Evolutionary conservation across 2,888 invertebrate species (phyloP), one percentile per base, ranked within the genome.

Genomic region (Hydrotaea cyrtoneurina): DNA sequence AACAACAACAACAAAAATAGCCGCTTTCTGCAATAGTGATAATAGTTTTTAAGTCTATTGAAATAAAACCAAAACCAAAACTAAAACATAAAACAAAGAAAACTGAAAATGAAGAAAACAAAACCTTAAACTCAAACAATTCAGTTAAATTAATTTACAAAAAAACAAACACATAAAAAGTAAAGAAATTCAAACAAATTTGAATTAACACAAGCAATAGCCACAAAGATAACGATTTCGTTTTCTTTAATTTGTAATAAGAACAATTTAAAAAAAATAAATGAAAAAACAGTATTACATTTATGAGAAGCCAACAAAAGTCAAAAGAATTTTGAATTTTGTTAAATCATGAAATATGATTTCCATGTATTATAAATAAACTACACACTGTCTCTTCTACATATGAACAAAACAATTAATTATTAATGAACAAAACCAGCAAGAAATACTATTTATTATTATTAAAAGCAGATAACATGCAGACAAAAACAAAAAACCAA

Each of bases 1-100:
- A 80, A 75, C 31, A 31, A 31, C 31, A 31, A 31, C 31, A 82
- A 82, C 75, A 83, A 86, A 86, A 79, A 87, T 86, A 83, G 87
- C 88, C 80, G 87, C 86, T 86, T 92, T 91, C 92, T 92, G 91
- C 92, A 92, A 92, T 92, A 92, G 92, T 92, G 92, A 92, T 92
- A 92, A 92, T 92, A 92, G 92, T 91, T 92, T 91, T 89, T 91
- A 91, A 91, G 91, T 89, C 86, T 82, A 83, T 81, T 86, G 82
- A 86, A 87, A 83, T 86, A 78, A 82, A 53, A 43, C 36, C 21
- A 69, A 7, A 43, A 17, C 19, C 2, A 85, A 83, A 72, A 72
- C 8, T 3, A n/a, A n/a, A 50, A 50, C n/a, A 50, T n/a, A 4
- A 50, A 1, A 50, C n/a, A 82, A 77, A 71, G 53, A 82, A 82